A percentile compares a stretch with the other conserved stretches of the same genome.
phyloP scores from a whole-genome alignment of 2,113 vertebrate species.

The Pollimyrus isidori region DNA sequence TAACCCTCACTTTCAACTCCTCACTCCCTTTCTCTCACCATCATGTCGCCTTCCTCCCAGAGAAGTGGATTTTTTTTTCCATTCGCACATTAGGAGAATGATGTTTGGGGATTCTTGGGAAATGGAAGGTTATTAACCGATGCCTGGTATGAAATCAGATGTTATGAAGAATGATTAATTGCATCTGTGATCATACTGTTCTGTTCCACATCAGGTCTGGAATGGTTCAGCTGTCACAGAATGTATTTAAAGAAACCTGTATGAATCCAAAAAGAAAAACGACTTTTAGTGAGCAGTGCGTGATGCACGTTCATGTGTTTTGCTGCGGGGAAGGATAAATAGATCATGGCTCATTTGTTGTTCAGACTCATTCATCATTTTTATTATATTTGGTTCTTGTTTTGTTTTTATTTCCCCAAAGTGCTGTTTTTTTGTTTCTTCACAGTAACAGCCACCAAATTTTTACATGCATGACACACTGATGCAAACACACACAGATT shows the following conservation, averaged over 20 bases:
- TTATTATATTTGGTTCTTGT: not conserved
- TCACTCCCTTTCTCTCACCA: not conserved
- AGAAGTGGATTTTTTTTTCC: not conserved
- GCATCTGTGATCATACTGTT: not conserved
- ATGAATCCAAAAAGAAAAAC: not conserved
- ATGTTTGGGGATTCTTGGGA: not conserved
- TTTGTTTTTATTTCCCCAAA: conserved; percentile 6
- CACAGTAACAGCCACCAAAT: not conserved
- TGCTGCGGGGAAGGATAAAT: not conserved
- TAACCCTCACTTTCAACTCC: not conserved
- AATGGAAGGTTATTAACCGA: not conserved
- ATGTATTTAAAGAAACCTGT: not conserved
- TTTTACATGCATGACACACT: not conserved
- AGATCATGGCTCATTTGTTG: not conserved
- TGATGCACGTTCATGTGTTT: not conserved
- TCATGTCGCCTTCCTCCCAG: not conserved
- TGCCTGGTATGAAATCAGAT: not conserved
- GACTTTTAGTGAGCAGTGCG: not conserved
- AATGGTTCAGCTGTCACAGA: not conserved
- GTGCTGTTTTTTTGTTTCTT: not conserved
- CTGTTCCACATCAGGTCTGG: not conserved
- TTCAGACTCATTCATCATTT: not conserved
- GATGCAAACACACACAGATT: not conserved
- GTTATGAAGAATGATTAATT: not conserved
- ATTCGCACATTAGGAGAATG: not conserved